These are phyloP conservation scores for Siphlonurus alternatus DNA, from an alignment of 2,888 invertebrate genomes.

Conservation along the genomic window DNA sequence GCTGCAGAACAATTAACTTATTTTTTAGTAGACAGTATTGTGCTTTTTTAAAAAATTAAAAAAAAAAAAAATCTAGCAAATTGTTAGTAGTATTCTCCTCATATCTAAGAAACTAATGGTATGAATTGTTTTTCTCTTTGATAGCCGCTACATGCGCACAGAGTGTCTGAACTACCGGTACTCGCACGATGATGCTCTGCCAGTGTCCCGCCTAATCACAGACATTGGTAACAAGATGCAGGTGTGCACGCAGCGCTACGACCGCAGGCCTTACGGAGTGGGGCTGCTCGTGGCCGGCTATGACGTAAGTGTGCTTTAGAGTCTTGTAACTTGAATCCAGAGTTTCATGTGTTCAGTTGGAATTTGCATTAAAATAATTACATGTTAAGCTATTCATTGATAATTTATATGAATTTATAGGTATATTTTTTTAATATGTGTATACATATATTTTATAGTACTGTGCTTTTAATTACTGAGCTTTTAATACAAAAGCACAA, in stretches of 20 bases:
- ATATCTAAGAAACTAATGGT: no score
- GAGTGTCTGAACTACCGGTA: constrained; percentile 93
- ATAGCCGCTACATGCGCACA: constrained; percentile 83
- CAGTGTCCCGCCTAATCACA: constrained; percentile 69
- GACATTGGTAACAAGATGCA: constrained; percentile 91
- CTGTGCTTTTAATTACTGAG: no score
- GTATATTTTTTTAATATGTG: no score
- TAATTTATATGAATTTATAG: no score
- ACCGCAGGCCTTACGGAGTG: constrained; percentile 92
- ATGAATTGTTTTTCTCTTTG: no score
- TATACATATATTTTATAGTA: no score
- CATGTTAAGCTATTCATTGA: not conserved
- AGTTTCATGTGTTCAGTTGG: not conserved
- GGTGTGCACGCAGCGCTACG: constrained; percentile 92
- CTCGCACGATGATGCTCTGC: constrained; percentile 72
- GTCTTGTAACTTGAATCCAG: constrained; percentile 2
- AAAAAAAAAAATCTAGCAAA: no score
- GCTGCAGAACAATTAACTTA: no score
- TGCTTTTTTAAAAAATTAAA: no score
- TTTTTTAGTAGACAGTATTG: no score
- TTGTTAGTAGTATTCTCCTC: no score
- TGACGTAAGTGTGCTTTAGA: constrained; percentile 47
- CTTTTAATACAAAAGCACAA: no score
- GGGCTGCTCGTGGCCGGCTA: constrained; percentile 94
- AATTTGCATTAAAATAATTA: not conserved